phyloP scores from a whole-genome alignment of 1,140 invertebrate species.

The Oryctes rhinoceros region DNA sequence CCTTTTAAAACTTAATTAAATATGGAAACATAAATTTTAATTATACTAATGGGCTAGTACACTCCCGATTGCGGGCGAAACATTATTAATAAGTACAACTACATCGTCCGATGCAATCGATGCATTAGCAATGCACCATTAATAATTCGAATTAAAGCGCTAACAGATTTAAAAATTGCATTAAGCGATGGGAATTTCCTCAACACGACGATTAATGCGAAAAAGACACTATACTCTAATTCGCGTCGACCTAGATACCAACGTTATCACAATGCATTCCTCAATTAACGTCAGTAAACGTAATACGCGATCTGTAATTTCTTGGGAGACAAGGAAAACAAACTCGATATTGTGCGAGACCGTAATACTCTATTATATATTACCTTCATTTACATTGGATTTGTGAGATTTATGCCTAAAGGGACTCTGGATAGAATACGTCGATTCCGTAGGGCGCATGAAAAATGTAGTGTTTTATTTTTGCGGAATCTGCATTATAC shows the following conservation, averaged over 20 bases:
- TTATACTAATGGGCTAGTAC: slow-evolving; percentile 17
- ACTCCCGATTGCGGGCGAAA: background rate
- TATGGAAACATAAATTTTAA: slow-evolving; percentile 12
- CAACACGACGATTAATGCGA: too few relatives aligned
- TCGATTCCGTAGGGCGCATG: background rate
- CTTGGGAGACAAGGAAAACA: background rate
- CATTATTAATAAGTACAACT: background rate
- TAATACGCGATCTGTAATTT: too few relatives aligned
- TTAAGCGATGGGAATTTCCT: too few relatives aligned
- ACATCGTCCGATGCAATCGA: background rate
- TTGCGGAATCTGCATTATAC: background rate
- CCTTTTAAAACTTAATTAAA: slow-evolving; percentile 15
- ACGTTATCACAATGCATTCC: too few relatives aligned
- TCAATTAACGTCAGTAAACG: too few relatives aligned
- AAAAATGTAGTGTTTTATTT: slow-evolving; percentile 3
- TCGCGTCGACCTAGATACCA: too few relatives aligned
- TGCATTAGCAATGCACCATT: background rate
- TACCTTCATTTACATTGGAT: slow-evolving; percentile 4
- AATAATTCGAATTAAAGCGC: too few relatives aligned
- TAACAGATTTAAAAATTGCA: too few relatives aligned
- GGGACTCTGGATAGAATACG: background rate
- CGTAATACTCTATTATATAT: background rate
- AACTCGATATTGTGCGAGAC: background rate
- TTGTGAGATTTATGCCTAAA: slow-evolving; percentile 9
- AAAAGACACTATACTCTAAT: too few relatives aligned